Percentiles rank a stretch among this genome's conserved stretches.
phyloP scores from a whole-genome alignment of 2,888 invertebrate species.

The Pediacus dermestoides region DNA sequence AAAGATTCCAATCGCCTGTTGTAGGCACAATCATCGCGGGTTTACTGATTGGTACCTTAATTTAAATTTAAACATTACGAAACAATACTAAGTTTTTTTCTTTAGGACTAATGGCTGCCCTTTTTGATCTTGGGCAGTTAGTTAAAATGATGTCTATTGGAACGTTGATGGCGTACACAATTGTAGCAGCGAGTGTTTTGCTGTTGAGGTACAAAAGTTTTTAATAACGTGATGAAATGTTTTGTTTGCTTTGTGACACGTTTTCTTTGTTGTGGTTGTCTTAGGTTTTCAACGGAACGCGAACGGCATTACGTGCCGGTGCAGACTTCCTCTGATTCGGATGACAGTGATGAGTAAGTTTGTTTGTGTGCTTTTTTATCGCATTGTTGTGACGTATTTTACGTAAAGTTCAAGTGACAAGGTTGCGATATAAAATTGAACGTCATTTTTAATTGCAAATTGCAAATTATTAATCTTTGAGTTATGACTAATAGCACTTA shows the following conservation, averaged over 20 bases:
- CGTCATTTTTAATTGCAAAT: not conserved
- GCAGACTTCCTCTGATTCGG: slow-evolving; percentile 33
- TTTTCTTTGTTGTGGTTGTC: slow-evolving; percentile 17
- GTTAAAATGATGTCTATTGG: slow-evolving; percentile 79
- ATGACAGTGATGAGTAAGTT: slow-evolving; percentile 38
- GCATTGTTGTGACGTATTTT: not conserved
- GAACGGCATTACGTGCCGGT: slow-evolving; percentile 28
- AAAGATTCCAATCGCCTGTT: slow-evolving; percentile 73
- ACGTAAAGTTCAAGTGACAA: not conserved
- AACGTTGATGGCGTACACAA: slow-evolving; percentile 70
- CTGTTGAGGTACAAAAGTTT: slow-evolving; percentile 58
- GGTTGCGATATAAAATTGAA: no score
- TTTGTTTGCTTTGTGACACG: slow-evolving; percentile 14
- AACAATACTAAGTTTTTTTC: slow-evolving; percentile 3
- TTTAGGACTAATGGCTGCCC: slow-evolving; percentile 60
- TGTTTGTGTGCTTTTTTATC: slow-evolving; percentile 16
- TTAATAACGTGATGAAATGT: no score
- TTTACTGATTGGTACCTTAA: slow-evolving; percentile 64
- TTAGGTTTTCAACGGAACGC: slow-evolving; percentile 37
- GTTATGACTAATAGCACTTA: no score
- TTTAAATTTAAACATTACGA: no score
- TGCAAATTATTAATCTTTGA: no score
- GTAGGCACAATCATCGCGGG: slow-evolving; percentile 74
- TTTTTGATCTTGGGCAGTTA: slow-evolving; percentile 67
- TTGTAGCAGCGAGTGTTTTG: slow-evolving; percentile 72